These are phyloP conservation scores for Enteromius mattozi DNA, from an alignment of 2,797 vertebrate genomes.

Conservation along the genomic window DNA sequence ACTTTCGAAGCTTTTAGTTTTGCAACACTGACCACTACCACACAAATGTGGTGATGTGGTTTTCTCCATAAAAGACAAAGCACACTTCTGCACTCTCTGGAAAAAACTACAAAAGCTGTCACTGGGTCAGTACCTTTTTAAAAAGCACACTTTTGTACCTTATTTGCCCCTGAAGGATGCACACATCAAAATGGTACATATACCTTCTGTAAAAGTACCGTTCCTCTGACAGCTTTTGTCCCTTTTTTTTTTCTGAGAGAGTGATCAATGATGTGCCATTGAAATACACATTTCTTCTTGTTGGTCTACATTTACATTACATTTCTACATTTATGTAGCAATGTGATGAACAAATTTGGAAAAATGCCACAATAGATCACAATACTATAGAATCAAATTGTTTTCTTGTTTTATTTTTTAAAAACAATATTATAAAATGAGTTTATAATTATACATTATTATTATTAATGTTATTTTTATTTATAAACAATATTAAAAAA, in stretches of 20 bases:
- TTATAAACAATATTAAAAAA: neutral
- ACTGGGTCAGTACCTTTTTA: neutral
- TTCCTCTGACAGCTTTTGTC: neutral
- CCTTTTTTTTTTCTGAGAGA: neutral
- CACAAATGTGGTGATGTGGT: neutral
- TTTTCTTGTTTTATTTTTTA: neutral
- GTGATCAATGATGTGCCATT: neutral
- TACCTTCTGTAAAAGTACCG: neutral
- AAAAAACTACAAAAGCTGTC: neutral
- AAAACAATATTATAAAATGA: neutral
- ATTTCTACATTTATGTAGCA: neutral
- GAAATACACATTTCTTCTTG: neutral
- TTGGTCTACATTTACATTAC: neutral
- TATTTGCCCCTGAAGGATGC: neutral
- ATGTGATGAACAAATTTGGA: neutral
- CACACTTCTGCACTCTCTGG: neutral
- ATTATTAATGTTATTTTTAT: neutral
- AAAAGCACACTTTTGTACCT: neutral
- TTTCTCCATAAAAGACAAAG: neutral
- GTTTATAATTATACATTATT: neutral
- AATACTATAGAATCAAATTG: neutral
- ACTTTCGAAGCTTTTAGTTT: conserved; percentile 8
- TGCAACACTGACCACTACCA: neutral
- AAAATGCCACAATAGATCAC: neutral
- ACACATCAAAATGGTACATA: neutral